Percentiles rank a stretch among this genome's conserved stretches.
Conservation (phyloP, 2,113 vertebrate species). For the Nanorana parkeri region DNA sequence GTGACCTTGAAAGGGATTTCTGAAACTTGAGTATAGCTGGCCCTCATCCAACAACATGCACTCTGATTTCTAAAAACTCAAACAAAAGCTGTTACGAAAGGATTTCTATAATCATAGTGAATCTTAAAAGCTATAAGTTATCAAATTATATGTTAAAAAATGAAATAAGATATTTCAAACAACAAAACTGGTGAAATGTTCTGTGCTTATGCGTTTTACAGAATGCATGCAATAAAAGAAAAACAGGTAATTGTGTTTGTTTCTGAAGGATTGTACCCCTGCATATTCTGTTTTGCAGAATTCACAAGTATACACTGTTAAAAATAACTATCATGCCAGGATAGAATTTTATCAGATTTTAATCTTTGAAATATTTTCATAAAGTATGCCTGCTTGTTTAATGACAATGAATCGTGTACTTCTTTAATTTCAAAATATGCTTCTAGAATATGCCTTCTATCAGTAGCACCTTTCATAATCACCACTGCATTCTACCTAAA, state of each 20-base stretch:
- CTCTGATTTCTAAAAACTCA: slow-evolving; percentile 76
- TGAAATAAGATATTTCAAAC: slow-evolving; percentile 76
- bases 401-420: no score
- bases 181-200: slow-evolving; percentile 74
- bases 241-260: not conserved
- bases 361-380: no score
- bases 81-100: slow-evolving; percentile 77
- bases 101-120: slow-evolving; percentile 77
- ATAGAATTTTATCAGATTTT: no score
- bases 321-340: no score
- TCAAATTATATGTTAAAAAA: slow-evolving; percentile 79
- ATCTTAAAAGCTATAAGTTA: slow-evolving; percentile 74
- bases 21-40: slow-evolving; percentile 72
- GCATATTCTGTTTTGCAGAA: not conserved
- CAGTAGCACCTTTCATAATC: no score
- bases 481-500: no score
- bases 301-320: not conserved
- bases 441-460: no score
- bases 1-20: slow-evolving; percentile 78
- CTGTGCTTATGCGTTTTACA: slow-evolving; percentile 28
- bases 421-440: no score
- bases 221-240: not conserved
- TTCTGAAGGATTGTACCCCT: not conserved
- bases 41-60: slow-evolving; percentile 70
- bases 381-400: no score